Evolutionary conservation across 2,113 vertebrate genomes (phyloP).

Genomic region (Stercorarius parasiticus): DNA sequence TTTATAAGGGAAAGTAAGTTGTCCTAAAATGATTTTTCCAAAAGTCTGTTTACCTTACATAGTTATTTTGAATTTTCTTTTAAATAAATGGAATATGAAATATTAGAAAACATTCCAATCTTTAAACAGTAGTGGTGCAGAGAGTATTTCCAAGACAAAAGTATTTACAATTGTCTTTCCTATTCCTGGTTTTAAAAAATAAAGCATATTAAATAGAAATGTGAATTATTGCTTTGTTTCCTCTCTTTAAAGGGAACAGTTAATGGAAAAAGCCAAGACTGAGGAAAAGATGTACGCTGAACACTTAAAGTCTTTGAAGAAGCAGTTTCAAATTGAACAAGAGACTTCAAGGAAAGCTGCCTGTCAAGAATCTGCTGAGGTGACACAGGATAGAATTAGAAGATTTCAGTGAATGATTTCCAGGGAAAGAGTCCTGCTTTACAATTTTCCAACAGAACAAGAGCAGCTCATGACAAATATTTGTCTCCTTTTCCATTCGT

Average conservation of each 20-base stretch:
- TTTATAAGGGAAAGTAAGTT: neutral
- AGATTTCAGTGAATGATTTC: neutral
- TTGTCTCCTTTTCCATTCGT: neutral
- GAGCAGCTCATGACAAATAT: neutral
- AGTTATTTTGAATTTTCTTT: neutral
- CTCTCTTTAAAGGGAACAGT: constrained; percentile 58
- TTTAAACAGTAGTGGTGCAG: neutral
- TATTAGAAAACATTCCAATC: neutral
- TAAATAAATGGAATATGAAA: neutral
- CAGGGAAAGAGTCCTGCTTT: neutral
- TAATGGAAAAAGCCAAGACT: constrained; percentile 57
- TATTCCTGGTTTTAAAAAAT: neutral
- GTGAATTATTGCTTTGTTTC: neutral
- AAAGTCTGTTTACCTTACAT: neutral
- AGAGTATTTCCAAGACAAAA: neutral
- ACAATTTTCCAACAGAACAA: neutral
- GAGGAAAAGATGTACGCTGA: constrained; percentile 60
- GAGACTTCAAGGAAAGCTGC: constrained; percentile 54
- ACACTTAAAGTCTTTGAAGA: constrained; percentile 60
- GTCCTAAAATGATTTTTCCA: neutral
- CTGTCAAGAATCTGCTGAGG: constrained; percentile 64
- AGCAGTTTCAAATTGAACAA: constrained; percentile 69
- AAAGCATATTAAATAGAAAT: neutral
- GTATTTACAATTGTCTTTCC: neutral
- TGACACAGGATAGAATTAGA: neutral